Evolutionary conservation across 2,797 vertebrate genomes (phyloP).

Genomic region (Lithobates sylvaticus): DNA sequence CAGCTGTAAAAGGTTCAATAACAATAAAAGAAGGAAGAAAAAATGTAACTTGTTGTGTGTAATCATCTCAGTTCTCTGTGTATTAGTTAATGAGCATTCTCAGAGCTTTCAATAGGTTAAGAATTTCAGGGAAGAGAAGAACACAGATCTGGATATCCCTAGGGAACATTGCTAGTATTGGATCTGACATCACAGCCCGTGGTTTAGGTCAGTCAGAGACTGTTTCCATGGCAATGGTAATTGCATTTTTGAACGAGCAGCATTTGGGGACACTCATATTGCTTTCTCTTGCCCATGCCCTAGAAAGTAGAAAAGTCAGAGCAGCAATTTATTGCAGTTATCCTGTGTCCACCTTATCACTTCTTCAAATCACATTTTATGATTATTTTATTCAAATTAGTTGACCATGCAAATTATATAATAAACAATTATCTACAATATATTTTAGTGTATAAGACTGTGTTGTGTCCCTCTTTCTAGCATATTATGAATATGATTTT

Average conservation of each 20-base stretch:
- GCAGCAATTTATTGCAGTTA: slow-evolving; percentile 35
- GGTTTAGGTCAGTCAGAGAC: slow-evolving; percentile 60
- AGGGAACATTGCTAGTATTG: slow-evolving; percentile 51
- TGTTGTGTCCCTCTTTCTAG: too few species aligned
- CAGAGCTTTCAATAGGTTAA: slow-evolving; percentile 30
- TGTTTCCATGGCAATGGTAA: slow-evolving; percentile 55
- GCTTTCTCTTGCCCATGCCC: slow-evolving; percentile 13
- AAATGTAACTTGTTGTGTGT: neutral
- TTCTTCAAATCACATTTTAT: slow-evolving; percentile 9
- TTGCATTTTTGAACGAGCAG: slow-evolving; percentile 49
- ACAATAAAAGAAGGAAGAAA: neutral
- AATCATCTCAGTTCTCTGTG: neutral
- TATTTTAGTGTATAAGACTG: too few species aligned
- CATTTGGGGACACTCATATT: slow-evolving; percentile 47
- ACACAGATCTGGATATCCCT: slow-evolving; percentile 28
- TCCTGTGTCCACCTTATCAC: slow-evolving; percentile 23
- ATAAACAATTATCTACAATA: neutral
- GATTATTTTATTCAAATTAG: neutral
- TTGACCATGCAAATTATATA: neutral
- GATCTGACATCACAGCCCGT: slow-evolving; percentile 53
- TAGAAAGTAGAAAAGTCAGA: slow-evolving; percentile 15
- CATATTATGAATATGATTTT: too few species aligned
- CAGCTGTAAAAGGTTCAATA: neutral
- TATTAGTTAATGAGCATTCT: slow-evolving; percentile 35
- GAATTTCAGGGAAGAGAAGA: slow-evolving; percentile 45